phyloP scores from a whole-genome alignment of 2,797 vertebrate species.

The Sylvilagus floridanus region DNA sequence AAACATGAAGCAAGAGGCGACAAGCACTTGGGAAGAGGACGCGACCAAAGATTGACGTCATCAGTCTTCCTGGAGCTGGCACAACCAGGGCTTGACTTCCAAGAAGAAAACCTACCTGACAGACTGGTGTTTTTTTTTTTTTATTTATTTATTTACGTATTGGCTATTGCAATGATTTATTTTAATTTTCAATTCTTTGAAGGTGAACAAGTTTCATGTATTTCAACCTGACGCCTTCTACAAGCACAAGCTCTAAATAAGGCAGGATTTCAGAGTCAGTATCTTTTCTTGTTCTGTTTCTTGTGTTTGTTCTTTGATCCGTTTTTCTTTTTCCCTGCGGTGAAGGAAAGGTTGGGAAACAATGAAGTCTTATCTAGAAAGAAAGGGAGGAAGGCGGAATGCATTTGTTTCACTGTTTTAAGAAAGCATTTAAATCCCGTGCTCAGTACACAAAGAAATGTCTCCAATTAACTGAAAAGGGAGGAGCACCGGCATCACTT shows the following conservation, averaged over 20 bases:
- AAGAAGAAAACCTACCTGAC: not conserved
- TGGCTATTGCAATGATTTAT: too few species aligned
- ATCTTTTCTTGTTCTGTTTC: not conserved
- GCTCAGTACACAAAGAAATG: constrained; percentile 20
- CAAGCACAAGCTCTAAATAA: constrained; percentile 21
- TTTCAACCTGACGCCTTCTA: not conserved
- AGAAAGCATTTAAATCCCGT: constrained; percentile 19
- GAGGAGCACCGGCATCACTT: not conserved
- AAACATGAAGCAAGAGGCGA: not conserved
- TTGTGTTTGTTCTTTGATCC: not conserved
- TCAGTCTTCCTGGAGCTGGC: not conserved
- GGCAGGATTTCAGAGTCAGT: constrained; percentile 23
- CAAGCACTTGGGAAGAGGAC: not conserved
- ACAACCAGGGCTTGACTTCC: not conserved
- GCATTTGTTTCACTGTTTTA: constrained; percentile 22
- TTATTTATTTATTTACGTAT: too few species aligned
- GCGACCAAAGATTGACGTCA: not conserved
- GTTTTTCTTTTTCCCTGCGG: constrained; percentile 25
- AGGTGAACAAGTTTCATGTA: too few species aligned
- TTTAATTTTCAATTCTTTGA: too few species aligned
- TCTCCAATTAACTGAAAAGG: constrained; percentile 37
- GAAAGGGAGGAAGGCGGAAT: not conserved
- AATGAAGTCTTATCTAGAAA: not conserved
- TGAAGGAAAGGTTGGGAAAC: not conserved
- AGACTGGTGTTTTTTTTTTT: not conserved